Evolutionary conservation across 37 sponge, comb jelly and placozoan genomes (phyloP).

Genomic region (Geodia barretti): DNA sequence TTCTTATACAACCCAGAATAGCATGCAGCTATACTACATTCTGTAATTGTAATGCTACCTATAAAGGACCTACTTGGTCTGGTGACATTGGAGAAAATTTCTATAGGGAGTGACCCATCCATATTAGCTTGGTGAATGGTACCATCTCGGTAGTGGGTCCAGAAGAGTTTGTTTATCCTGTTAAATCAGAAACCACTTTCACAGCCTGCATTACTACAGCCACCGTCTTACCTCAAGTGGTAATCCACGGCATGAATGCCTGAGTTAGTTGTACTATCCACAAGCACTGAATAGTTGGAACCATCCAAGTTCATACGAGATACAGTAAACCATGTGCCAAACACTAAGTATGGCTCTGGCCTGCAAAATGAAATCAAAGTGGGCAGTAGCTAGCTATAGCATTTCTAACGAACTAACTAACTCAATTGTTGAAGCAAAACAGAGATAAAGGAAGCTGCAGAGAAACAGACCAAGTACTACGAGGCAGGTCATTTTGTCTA

Average conservation of each 20-base stretch:
- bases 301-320: background rate
- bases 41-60: too few relatives aligned
- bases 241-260: background rate
- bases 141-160: background rate
- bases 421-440: too few relatives aligned
- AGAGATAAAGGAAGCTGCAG: too few relatives aligned
- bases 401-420: too few relatives aligned
- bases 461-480: too few relatives aligned
- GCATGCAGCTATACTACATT: too few relatives aligned
- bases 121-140: background rate
- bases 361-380: too few relatives aligned
- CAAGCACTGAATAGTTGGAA: background rate
- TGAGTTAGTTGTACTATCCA: background rate
- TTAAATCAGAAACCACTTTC: too few relatives aligned
- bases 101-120: background rate
- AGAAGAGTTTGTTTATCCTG: background rate
- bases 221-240: background rate
- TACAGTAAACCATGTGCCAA: background rate
- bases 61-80: background rate
- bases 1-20: too few relatives aligned
- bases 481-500: too few relatives aligned
- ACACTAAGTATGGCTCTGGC: background rate
- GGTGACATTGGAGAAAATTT: background rate
- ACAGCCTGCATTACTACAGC: too few relatives aligned
- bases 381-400: too few relatives aligned